Evolutionary conservation across 2,797 vertebrate genomes (phyloP), one percentile per base, ranked within the genome.

Genomic region (Phrynocephalus guinanensis): DNA sequence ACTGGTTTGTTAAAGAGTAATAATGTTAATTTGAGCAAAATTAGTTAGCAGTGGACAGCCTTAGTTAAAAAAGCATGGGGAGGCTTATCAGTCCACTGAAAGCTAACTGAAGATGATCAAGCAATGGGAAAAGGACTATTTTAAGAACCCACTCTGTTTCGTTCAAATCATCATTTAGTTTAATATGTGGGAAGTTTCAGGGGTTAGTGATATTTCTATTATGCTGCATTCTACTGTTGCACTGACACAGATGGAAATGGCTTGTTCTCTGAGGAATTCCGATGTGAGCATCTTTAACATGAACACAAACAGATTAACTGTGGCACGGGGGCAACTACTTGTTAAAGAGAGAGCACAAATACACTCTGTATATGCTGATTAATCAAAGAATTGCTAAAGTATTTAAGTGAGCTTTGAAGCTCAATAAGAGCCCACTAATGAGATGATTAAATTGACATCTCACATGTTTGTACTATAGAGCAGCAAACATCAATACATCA

Each of bases 391-490:
- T 24, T 76, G 83, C 60, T 87, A 83, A 92, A 90, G 88, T 87
- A 70, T 84, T 85, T 67, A 86, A 63, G 90, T 70, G 93, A 92
- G 82, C 84, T 85, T 30, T 72, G 92, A 89, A 89, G 90, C 93
- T 93, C 89, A 4, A 79, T 94, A 90, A 79, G 86, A 93, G 90
- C 66, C 88, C 20, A 90, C 94, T 95, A 94, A 95, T 95, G 94
- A 95, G 94, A 92, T 92, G 95, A 94, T 88, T 93, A 95, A 91
- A 93, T 95, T 93, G 94, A 93, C 92, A 90, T 93, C 92, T 91
- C 90, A 90, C 92, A 84, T 91, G 91, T 93, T 95, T 95, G 92
- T 90, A 91, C 94, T 88, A 84, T 71, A 68, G 91, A 93, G 91
- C 79, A 91, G 92, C 93, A 95, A 91, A 94, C 92, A 95, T 92